These are phyloP conservation scores for Drosophila paranaensis DNA, from an alignment of 2,888 invertebrate genomes.

Conservation along the genomic window DNA sequence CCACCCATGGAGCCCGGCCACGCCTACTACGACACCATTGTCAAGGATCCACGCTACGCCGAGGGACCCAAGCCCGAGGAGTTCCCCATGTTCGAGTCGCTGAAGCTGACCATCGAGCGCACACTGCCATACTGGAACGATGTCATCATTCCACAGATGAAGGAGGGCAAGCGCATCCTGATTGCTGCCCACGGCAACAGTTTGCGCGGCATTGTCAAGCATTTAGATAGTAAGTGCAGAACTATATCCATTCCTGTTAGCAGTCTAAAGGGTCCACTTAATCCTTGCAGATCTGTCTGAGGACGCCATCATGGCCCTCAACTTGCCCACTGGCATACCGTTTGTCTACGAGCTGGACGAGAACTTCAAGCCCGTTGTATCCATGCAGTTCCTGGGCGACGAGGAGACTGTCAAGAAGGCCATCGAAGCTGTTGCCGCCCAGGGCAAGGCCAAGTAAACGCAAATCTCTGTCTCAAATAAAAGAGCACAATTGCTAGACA, in stretches of 20 bases:
- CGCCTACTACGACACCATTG: constrained; percentile 91
- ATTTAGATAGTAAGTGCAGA: constrained; percentile 90
- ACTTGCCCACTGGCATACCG: constrained; percentile 92
- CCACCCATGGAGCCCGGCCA: constrained; percentile 93
- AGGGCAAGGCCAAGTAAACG: constrained; percentile 89
- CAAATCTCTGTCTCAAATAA: constrained; percentile 25
- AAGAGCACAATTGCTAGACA: constrained; percentile 38
- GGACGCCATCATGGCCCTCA: constrained; percentile 91
- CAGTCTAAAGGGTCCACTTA: neutral
- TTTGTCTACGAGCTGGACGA: constrained; percentile 92
- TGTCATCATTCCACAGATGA: constrained; percentile 90
- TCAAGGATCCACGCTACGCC: constrained; percentile 91
- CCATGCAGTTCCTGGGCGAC: constrained; percentile 92
- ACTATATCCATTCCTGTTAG: neutral
- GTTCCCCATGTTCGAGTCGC: constrained; percentile 94
- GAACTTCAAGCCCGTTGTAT: constrained; percentile 90
- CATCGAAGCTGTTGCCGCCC: constrained; percentile 92
- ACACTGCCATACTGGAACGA: constrained; percentile 96
- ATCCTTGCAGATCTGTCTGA: constrained; percentile 87
- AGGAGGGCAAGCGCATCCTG: constrained; percentile 92
- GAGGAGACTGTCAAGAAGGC: constrained; percentile 92
- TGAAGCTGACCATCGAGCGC: constrained; percentile 93
- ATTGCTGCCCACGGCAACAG: constrained; percentile 96
- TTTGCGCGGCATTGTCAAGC: constrained; percentile 94
- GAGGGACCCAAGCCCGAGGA: constrained; percentile 90